Evolutionary conservation across 53 echinoderm and acorn worm genomes (phyloP).

Genomic region (Echinarachnius parma): DNA sequence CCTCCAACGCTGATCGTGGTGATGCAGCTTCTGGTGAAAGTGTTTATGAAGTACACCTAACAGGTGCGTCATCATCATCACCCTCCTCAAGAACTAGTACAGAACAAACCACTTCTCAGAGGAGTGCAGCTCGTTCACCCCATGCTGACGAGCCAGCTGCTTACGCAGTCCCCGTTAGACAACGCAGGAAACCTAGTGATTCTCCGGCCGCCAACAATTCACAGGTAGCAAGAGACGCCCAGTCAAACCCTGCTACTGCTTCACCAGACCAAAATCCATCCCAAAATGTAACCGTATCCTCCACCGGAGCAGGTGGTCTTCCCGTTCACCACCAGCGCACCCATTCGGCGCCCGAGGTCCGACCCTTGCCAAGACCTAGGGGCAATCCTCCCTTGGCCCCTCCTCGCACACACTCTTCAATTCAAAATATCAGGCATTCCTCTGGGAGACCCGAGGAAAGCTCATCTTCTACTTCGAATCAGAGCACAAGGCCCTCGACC

Average conservation of each 20-base stretch:
- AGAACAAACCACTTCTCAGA: conserved; percentile 3
- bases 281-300: too few relatives aligned
- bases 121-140: not conserved
- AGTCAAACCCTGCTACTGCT: not conserved
- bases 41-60: conserved; percentile 40
- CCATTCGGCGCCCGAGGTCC: conserved; percentile 48
- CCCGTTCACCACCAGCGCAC: conserved; percentile 49
- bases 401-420: not conserved
- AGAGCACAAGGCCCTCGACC: not conserved
- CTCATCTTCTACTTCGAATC: not conserved
- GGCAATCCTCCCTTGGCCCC: conserved; percentile 22
- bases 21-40: conserved; percentile 32
- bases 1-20: conserved; percentile 23
- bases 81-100: conserved; percentile 13
- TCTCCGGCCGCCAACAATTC: not conserved
- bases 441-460: not conserved
- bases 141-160: not conserved
- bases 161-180: conserved; percentile 10
- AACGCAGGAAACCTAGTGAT: conserved; percentile 15
- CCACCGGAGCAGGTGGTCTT: too few relatives aligned
- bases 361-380: conserved; percentile 28
- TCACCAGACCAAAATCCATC: too few relatives aligned
- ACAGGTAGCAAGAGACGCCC: not conserved
- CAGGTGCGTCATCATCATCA: too few relatives aligned
- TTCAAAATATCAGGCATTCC: too few relatives aligned